These are phyloP conservation scores for Lonchura striata DNA, from an alignment of 2,113 vertebrate genomes.

Conservation along the genomic window DNA sequence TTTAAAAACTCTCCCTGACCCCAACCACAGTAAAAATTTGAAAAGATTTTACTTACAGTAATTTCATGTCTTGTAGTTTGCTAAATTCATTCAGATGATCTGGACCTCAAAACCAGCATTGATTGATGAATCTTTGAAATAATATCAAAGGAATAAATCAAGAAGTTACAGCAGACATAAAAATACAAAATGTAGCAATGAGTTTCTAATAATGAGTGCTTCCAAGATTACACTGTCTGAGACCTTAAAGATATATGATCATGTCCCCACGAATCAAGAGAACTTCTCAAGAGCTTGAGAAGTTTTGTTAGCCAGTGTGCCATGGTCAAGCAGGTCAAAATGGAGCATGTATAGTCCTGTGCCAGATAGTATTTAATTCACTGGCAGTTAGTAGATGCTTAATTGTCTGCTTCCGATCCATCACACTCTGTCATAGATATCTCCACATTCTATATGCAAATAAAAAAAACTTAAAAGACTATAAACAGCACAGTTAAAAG, in stretches of 20 bases:
- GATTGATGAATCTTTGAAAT: constrained; percentile 63
- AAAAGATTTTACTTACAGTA: constrained; percentile 68
- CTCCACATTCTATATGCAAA: neutral
- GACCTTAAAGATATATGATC: neutral
- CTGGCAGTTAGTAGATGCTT: neutral
- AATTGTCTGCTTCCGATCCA: neutral
- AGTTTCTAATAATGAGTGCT: constrained; percentile 56
- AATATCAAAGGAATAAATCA: constrained; percentile 70
- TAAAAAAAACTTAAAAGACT: neutral
- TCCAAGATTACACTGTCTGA: constrained; percentile 30
- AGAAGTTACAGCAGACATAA: constrained; percentile 41
- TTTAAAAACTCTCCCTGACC: constrained; percentile 72
- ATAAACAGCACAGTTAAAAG: neutral
- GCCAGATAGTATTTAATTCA: neutral
- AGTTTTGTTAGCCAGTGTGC: neutral
- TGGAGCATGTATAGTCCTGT: neutral
- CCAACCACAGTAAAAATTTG: constrained; percentile 61
- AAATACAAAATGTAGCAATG: constrained; percentile 62
- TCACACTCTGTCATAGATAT: neutral
- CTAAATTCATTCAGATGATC: constrained; percentile 59
- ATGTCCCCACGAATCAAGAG: neutral
- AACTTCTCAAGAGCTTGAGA: neutral
- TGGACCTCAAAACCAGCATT: constrained; percentile 44
- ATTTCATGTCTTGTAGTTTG: constrained; percentile 67
- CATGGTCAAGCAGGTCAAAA: neutral